phyloP scores from a whole-genome alignment of 2,888 invertebrate species.

The Hymenopus coronatus region DNA sequence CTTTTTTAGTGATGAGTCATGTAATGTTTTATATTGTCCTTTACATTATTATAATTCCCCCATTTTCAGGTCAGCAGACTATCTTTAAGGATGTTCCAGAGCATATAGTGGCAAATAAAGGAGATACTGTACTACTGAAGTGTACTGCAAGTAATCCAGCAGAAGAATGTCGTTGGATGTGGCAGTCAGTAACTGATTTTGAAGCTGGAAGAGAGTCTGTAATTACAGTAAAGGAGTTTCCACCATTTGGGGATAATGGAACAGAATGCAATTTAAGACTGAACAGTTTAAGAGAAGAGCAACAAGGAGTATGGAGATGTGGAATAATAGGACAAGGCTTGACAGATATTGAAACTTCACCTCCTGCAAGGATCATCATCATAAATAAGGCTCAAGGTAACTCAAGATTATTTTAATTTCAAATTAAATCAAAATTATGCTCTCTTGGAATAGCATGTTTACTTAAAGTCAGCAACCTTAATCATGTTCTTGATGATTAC shows the following conservation, averaged over 20 bases:
- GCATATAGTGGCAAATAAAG: not conserved
- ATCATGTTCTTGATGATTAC: too few relatives aligned
- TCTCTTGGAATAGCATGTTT: too few relatives aligned
- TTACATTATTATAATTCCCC: too few relatives aligned
- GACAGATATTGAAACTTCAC: not conserved
- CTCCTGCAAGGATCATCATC: not conserved
- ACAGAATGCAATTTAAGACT: conserved; percentile 47
- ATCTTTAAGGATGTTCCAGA: not conserved
- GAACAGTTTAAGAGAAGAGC: conserved; percentile 44
- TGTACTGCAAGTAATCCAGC: conserved; percentile 44
- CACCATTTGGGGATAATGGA: conserved; percentile 46
- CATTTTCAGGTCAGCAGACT: not conserved
- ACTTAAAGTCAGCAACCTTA: too few relatives aligned
- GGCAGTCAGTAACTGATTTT: conserved; percentile 41
- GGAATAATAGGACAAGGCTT: conserved; percentile 32
- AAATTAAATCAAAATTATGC: too few relatives aligned
- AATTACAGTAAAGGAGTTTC: conserved; percentile 43
- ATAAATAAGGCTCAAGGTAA: not conserved
- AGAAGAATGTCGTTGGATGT: conserved; percentile 46
- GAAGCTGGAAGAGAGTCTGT: not conserved
- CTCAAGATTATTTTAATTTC: too few relatives aligned
- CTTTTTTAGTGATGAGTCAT: too few relatives aligned
- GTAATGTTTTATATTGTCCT: too few relatives aligned
- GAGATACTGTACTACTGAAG: not conserved
- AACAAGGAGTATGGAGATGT: conserved; percentile 46